phyloP scores from a whole-genome alignment of 2,888 invertebrate genomes.

The Hypena proboscidalis region DNA sequence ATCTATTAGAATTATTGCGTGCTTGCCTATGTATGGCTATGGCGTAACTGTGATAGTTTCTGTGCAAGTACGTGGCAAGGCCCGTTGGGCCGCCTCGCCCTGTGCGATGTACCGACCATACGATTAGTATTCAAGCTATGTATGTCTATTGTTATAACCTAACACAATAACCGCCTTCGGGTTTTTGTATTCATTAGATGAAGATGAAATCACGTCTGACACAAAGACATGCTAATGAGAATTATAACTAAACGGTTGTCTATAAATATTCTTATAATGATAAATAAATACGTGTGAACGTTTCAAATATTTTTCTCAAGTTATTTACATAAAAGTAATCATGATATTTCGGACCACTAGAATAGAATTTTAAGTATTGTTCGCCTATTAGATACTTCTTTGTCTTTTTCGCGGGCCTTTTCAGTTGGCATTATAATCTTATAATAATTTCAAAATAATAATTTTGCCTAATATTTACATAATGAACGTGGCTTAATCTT shows the following conservation, averaged over 20 bases:
- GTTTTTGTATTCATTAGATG: constrained; percentile 63
- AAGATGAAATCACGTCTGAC: constrained; percentile 65
- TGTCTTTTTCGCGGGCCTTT: too few relatives aligned
- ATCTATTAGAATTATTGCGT: too few relatives aligned
- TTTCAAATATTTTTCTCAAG: constrained; percentile 2
- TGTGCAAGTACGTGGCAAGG: constrained; percentile 27
- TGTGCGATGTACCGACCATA: constrained; percentile 40
- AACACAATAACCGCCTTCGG: constrained; percentile 70
- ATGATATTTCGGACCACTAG: too few relatives aligned
- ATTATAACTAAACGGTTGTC: constrained; percentile 49
- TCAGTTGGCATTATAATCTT: too few relatives aligned
- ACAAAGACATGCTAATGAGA: constrained; percentile 60
- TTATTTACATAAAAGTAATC: neutral
- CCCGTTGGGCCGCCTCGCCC: constrained; percentile 32
- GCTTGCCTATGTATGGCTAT: neutral
- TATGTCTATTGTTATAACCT: constrained; percentile 68
- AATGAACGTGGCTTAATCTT: too few relatives aligned
- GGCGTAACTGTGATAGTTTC: constrained; percentile 11
- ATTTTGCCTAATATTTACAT: too few relatives aligned
- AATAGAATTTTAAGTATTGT: too few relatives aligned
- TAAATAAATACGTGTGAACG: constrained; percentile 8
- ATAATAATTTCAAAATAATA: too few relatives aligned
- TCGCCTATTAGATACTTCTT: too few relatives aligned
- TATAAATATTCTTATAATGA: constrained; percentile 10
- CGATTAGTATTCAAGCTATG: constrained; percentile 71